Evolutionary conservation across 2,113 vertebrate genomes (phyloP), one percentile per base, ranked within the genome.

Genomic region (Glaucidium brasilianum): DNA sequence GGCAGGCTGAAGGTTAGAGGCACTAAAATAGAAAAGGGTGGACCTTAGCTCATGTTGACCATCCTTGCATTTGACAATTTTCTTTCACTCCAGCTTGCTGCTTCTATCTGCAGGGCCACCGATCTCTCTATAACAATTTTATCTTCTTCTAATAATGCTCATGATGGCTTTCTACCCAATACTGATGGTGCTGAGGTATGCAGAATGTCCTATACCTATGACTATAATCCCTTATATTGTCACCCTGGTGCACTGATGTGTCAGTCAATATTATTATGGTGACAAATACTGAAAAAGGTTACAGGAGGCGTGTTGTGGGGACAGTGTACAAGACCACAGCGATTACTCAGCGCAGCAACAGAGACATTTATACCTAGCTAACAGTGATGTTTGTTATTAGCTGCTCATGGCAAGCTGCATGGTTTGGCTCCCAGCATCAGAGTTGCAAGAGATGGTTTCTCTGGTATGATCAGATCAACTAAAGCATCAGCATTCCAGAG

Each of bases 401-500:
- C 35, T 81, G 32, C 47, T 75, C 56, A 8, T 7, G 25, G 52
- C 45, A 62, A 67, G 25, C 35, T 58, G 9, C 39, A 16, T 25
- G 19, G 55, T 37, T 90, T 76, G 45, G 14, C 63, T 90, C 27
- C 62, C 11, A 21, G 41, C 20, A 34, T 55, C 41, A 41, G 27
- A 30, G 16, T 15, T 94, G 59, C 8, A 6, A 67, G 63, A 53
- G 34, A 68, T 49, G 19, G 50, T 69, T 94, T 82, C 93, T 91
- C 79, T 81, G 59, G 66, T 85, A 63, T n/a, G 63, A 93, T 69
- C 69, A 93, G 90, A 94, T 72, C 80, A 64, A 67, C 91, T 60
- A 78, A 75, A 84, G 87, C 91, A 87, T 75, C 93, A 71, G 34
- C 96, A 94, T 92, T 96, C 93, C 94, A 78, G 52, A 78, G 77